These are phyloP conservation scores for Karalla daura DNA, from an alignment of 2,797 vertebrate species.

Conservation along the genomic window DNA sequence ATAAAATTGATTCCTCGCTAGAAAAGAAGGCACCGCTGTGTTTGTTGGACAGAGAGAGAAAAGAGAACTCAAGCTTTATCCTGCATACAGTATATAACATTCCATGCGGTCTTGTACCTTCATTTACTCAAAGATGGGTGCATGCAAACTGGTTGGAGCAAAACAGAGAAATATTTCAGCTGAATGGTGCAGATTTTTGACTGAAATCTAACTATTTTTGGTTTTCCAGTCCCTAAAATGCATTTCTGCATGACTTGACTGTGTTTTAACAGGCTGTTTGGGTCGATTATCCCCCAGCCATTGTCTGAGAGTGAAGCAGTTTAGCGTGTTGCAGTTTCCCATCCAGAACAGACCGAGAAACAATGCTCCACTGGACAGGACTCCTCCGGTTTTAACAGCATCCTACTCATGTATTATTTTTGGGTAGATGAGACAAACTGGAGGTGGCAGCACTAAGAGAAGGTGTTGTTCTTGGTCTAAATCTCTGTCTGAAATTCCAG, in stretches of 20 bases:
- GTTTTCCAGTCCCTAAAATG: not conserved
- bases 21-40: too few species aligned
- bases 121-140: too few species aligned
- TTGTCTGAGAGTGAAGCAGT: constrained; percentile 23
- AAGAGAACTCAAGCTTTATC: too few species aligned
- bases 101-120: too few species aligned
- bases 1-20: not conserved
- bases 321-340: constrained; percentile 9
- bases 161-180: not conserved
- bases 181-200: not conserved
- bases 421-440: constrained; percentile 29
- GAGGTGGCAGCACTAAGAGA: constrained; percentile 14
- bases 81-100: too few species aligned
- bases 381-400: constrained; percentile 36
- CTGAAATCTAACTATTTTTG: not conserved
- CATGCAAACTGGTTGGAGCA: too few species aligned
- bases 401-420: constrained; percentile 43
- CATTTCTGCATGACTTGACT: not conserved
- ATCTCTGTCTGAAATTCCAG: constrained; percentile 64
- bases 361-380: constrained; percentile 23
- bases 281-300: constrained; percentile 22
- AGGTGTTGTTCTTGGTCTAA: constrained; percentile 63
- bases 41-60: too few species aligned
- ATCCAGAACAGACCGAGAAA: constrained; percentile 19
- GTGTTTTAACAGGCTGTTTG: constrained; percentile 12